These are phyloP conservation scores for Peromyscus maniculatus DNA, from an alignment of 2,113 vertebrate genomes.

Conservation along the genomic window DNA sequence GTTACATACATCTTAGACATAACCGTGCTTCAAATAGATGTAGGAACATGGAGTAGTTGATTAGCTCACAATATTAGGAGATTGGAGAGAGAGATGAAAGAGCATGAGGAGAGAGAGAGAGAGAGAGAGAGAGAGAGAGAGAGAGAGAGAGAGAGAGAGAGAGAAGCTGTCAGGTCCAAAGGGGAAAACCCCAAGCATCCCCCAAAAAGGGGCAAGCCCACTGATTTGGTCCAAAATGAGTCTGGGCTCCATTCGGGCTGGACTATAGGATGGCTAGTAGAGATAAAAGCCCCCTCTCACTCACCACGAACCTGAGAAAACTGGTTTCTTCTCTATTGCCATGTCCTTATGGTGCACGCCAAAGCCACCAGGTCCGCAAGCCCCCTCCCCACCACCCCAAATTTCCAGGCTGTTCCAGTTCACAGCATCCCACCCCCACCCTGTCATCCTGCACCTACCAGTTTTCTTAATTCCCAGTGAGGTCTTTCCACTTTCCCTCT, in stretches of 20 bases:
- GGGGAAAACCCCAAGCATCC: neutral
- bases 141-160: neutral
- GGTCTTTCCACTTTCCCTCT: neutral
- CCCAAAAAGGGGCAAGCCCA: neutral
- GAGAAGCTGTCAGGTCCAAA: neutral
- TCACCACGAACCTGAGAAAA: neutral
- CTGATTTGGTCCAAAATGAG: neutral
- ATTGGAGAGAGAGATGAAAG: neutral
- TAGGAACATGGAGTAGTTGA: neutral
- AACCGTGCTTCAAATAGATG: neutral
- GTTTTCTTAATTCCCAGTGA: neutral
- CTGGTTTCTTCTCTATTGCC: neutral
- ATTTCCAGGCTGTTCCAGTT: neutral
- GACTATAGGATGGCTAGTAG: neutral
- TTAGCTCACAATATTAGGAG: neutral
- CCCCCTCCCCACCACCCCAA: neutral
- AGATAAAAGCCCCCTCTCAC: neutral
- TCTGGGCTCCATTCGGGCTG: neutral
- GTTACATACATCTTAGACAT: conserved; percentile 9
- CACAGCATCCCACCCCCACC: neutral
- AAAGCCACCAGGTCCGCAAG: neutral
- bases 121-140: neutral
- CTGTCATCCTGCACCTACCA: neutral
- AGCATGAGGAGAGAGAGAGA: neutral
- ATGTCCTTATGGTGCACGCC: neutral